These are phyloP conservation scores for Atractosteus spatula DNA, from an alignment of 2,113 vertebrate genomes.

Conservation along the genomic window DNA sequence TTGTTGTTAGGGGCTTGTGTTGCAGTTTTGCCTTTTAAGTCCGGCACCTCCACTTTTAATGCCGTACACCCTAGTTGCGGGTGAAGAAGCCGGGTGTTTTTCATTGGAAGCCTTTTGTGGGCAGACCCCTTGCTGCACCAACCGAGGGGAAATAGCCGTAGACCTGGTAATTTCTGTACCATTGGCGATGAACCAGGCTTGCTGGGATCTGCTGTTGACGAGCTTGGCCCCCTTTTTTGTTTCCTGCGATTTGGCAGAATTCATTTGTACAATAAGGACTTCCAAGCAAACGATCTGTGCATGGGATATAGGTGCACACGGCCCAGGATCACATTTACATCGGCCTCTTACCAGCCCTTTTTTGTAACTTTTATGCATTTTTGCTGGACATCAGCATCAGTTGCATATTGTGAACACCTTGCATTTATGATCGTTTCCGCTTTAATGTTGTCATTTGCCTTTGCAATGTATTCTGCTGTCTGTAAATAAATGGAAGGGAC, in stretches of 20 bases:
- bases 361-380: neutral
- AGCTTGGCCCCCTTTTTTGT: neutral
- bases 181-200: too few species aligned
- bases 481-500: conserved; percentile 15
- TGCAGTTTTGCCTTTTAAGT: conserved; percentile 20
- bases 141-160: neutral
- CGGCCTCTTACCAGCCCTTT: neutral
- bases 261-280: too few species aligned
- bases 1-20: conserved; percentile 26
- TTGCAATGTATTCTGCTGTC: neutral
- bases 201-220: neutral
- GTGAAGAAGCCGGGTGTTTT: neutral
- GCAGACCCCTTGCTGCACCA: neutral
- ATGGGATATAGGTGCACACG: too few species aligned
- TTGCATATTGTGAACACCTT: neutral
- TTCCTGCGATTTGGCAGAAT: neutral
- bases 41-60: too few species aligned
- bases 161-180: neutral
- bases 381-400: neutral
- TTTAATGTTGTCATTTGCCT: too few species aligned
- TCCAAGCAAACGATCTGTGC: too few species aligned
- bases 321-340: neutral
- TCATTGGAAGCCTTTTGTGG: neutral
- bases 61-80: neutral
- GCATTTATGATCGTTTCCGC: too few species aligned